phyloP scores from a whole-genome alignment of 1,140 invertebrate species.

The Mercenaria mercenaria region DNA sequence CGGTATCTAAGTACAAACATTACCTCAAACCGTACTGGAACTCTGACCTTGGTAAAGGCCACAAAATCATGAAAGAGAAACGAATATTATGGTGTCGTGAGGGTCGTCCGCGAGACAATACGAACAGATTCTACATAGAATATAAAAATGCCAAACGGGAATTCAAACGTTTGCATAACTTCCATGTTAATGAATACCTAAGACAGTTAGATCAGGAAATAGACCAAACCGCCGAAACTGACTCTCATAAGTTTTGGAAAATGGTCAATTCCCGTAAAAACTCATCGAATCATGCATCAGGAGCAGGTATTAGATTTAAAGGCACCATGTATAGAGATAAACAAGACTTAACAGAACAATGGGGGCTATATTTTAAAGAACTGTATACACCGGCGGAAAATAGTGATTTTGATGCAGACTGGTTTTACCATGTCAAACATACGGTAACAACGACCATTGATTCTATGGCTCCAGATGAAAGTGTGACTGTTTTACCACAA shows the following conservation, averaged over 20 bases:
- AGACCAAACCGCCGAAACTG: neutral
- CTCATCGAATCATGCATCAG: neutral
- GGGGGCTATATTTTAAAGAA: too few relatives aligned
- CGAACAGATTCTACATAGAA: neutral
- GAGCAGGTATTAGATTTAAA: neutral
- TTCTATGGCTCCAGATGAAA: too few relatives aligned
- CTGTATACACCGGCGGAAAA: neutral
- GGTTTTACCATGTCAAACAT: neutral
- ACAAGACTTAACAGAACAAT: too few relatives aligned
- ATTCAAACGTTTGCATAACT: neutral
- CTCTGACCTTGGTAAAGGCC: too few relatives aligned
- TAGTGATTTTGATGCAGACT: neutral
- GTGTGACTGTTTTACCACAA: too few relatives aligned
- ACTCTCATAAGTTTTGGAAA: conserved; percentile 12
- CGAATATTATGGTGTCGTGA: conserved; percentile 20
- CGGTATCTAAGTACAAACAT: neutral
- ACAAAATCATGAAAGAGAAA: neutral
- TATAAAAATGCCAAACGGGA: neutral
- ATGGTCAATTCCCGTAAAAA: too few relatives aligned
- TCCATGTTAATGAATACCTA: neutral
- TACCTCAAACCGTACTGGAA: too few relatives aligned
- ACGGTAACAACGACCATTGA: too few relatives aligned
- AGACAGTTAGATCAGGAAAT: neutral
- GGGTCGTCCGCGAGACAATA: neutral
- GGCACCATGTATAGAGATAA: neutral